phyloP scores from a whole-genome alignment of 2,113 vertebrate species.

The Chlamydotis undulata region DNA sequence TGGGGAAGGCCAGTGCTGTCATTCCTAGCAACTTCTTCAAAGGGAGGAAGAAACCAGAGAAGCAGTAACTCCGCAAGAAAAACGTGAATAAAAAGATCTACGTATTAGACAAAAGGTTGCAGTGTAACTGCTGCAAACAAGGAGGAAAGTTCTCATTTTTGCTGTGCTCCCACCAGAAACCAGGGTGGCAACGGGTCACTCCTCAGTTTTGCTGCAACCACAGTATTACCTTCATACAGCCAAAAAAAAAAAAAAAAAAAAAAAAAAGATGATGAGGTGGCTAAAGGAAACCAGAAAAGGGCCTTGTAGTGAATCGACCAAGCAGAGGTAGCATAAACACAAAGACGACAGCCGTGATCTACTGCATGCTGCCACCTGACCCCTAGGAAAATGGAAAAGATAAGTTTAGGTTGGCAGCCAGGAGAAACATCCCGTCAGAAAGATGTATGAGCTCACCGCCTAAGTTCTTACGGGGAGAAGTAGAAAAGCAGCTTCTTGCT shows the following conservation, averaged over 20 bases:
- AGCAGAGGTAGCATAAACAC: neutral
- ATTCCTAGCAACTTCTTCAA: neutral
- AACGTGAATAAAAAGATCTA: rapidly evolving
- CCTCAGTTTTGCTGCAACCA: neutral
- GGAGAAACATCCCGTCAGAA: neutral
- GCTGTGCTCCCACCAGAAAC: neutral
- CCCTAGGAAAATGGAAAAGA: neutral
- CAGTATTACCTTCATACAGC: neutral
- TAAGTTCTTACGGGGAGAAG: neutral
- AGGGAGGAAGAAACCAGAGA: neutral
- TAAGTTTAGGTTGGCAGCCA: neutral
- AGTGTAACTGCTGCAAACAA: neutral
- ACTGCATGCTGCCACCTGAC: neutral
- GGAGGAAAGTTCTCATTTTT: neutral
- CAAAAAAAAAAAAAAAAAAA: no score
- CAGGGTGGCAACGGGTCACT: rapidly evolving
- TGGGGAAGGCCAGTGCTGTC: neutral
- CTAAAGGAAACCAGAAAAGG: neutral
- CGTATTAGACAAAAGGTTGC: neutral
- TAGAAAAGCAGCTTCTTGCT: neutral
- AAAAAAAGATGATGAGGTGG: rapidly evolving
- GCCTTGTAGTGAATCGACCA: neutral
- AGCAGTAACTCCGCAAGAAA: neutral
- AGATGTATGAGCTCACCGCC: rapidly evolving
- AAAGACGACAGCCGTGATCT: neutral